Conservation (phyloP, 2,113 vertebrate species). For the Campylomormyrus tamandua region DNA sequence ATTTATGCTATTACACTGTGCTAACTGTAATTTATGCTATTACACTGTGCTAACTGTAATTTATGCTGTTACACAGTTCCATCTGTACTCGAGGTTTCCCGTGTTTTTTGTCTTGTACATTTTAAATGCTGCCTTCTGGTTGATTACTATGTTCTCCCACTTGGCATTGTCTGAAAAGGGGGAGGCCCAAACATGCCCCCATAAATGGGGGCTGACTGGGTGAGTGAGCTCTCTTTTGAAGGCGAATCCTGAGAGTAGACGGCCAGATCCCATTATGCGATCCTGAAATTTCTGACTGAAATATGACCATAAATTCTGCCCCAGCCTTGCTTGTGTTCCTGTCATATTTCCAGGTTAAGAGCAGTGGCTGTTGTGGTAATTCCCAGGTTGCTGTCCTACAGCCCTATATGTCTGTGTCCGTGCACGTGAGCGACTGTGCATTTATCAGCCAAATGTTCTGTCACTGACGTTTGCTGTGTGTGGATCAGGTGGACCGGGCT, state of each 20-base stretch:
- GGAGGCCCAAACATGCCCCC: background rate
- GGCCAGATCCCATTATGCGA: background rate
- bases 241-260: background rate
- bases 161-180: background rate
- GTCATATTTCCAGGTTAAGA: background rate
- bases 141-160: background rate
- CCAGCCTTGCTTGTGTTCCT: background rate
- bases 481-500: conserved; percentile 73
- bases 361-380: background rate
- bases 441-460: background rate
- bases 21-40: background rate
- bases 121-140: background rate
- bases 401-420: background rate
- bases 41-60: background rate
- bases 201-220: background rate
- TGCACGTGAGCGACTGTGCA: background rate
- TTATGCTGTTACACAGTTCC: background rate
- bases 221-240: background rate
- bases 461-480: background rate
- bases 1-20: background rate
- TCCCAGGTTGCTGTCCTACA: background rate
- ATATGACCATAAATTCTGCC: background rate
- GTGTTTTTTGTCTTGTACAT: background rate
- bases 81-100: background rate
- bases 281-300: background rate